Base-by-base conservation (phyloP, 2,797 vertebrate species). In the Chelon auratus region DNA sequence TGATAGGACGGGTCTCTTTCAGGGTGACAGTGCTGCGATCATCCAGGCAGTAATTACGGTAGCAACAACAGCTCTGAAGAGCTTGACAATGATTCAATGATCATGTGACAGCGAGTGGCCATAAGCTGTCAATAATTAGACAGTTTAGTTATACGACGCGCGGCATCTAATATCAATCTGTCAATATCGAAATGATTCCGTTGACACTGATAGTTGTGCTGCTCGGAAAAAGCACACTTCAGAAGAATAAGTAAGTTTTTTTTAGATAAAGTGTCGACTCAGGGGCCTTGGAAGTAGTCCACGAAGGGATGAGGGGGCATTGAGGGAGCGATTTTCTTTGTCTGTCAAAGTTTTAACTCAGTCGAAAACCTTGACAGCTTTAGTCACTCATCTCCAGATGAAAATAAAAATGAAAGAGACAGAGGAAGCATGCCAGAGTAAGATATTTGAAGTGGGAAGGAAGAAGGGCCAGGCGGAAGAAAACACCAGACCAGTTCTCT, bases 31-130 rank as follows among this genome's bases (percentile, higher is more conserved):
- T 54, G 72, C 53, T 9, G 42, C 82, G 39, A 79, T 90, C 86
- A 80, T 79, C 73, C 74, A 82, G 80, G 72, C 80, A 59, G 81
- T 84, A 86, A 89, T 90, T 89, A 90, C 70, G n/a, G 77, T 75
- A 62, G 78, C 79, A 33, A 72, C 73, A 88, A 87, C 81, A 75
- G 82, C 78, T 72, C 48, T 68, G 71, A 70, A 66, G 69, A 85
- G 84, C 22, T 15, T 82, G 85, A 88, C 83, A 82, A 76, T 70
- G 82, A 87, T 88, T 81, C 22, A 11, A 69, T 69, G 43, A 81
- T 88, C 80, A 81, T 62, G 57, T 73, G 84, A 61, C 73, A 76
- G 62, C 4, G 62, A 85, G 74, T 30, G 51, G 77, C 64, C 67
- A 18, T n/a, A 51, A 43, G 20, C 55, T 0, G 75, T 73, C 81